Conservation (phyloP, 2,113 vertebrate species). For the Lipophrys pholis region DNA sequence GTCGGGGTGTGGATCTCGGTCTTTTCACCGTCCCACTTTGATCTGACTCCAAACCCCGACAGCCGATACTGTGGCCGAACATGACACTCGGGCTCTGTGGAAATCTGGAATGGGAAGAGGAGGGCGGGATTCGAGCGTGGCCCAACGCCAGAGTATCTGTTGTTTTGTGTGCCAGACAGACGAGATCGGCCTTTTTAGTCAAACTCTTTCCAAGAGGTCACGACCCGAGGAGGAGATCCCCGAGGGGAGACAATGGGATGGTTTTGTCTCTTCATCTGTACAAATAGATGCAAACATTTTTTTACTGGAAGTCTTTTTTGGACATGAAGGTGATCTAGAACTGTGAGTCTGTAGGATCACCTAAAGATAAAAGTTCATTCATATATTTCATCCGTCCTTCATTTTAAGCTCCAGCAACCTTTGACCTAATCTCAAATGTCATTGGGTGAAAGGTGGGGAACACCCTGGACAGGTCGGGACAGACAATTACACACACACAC, state of each 20-base stretch:
- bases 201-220: constrained; percentile 61
- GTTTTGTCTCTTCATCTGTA: constrained; percentile 17
- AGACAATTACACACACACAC: too few relatives aligned
- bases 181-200: constrained; percentile 52
- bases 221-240: constrained; percentile 21
- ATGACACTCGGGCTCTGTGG: constrained; percentile 67
- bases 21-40: constrained; percentile 80
- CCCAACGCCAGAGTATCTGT: constrained; percentile 60
- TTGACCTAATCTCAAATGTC: too few relatives aligned
- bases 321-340: not conserved
- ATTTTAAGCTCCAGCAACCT: too few relatives aligned
- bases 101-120: constrained; percentile 65
- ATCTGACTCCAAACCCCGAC: constrained; percentile 75
- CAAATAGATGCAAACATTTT: constrained; percentile 17
- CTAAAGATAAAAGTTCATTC: too few relatives aligned
- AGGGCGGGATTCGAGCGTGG: constrained; percentile 53
- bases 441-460: too few relatives aligned
- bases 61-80: constrained; percentile 74
- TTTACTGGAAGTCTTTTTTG: not conserved
- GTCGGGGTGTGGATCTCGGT: constrained; percentile 75
- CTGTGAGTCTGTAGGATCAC: constrained; percentile 2
- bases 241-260: constrained; percentile 44
- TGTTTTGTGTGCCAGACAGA: constrained; percentile 69
- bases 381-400: too few relatives aligned
- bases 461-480: too few relatives aligned